A percentile compares a stretch with the other conserved stretches of the same genome.
Conservation (phyloP, 2,113 vertebrate genomes). For the Vidua macroura region DNA sequence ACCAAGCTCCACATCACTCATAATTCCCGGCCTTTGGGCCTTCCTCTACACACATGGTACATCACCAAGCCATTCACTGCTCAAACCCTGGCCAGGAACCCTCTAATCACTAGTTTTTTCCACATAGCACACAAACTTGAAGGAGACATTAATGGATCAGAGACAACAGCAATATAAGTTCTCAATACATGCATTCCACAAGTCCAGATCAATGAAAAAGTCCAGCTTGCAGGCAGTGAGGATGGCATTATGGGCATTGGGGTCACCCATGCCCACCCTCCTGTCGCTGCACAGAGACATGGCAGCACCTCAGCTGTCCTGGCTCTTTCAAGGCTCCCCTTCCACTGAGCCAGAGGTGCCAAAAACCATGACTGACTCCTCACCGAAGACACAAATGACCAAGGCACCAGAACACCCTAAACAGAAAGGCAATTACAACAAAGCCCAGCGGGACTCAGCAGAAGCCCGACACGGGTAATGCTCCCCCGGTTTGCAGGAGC, state of each 20-base stretch:
- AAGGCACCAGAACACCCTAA: not conserved
- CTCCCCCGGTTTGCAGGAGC: not conserved
- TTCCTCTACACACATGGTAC: not conserved
- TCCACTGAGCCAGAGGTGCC: not conserved
- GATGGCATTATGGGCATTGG: rapidly evolving
- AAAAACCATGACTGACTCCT: not conserved
- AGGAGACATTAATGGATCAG: not conserved
- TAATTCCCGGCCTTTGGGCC: not conserved
- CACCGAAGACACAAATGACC: not conserved
- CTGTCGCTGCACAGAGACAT: rapidly evolving
- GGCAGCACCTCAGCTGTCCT: not conserved
- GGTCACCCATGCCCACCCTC: not conserved
- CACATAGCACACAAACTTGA: not conserved
- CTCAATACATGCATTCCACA: not conserved
- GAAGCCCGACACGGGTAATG: not conserved
- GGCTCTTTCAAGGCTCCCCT: not conserved
- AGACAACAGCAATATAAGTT: not conserved
- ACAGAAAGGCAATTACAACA: not conserved
- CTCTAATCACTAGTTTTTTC: not conserved
- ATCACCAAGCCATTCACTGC: not conserved
- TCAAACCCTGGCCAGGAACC: not conserved
- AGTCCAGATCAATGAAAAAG: not conserved
- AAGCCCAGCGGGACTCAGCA: not conserved
- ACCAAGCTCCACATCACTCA: not conserved
- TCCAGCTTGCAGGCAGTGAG: not conserved